Conservation (phyloP, 2,113 vertebrate species). For the Hippocampus guttulatus region DNA sequence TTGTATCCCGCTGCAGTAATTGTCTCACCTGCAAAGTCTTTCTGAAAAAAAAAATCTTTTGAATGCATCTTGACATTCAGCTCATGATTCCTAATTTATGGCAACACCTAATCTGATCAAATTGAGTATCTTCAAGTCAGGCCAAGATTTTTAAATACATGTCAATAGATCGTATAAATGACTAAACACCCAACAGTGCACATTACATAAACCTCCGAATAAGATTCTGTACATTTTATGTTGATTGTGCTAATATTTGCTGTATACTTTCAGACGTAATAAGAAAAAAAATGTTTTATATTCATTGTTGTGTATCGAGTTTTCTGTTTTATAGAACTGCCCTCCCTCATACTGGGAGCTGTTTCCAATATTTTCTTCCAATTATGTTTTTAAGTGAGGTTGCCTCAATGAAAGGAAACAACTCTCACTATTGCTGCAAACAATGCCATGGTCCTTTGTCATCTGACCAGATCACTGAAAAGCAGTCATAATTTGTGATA, state of each 20-base stretch:
- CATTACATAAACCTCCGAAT: not conserved
- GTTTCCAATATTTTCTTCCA: not conserved
- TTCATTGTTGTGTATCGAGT: not conserved
- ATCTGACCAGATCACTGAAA: too few relatives aligned
- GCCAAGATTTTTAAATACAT: not conserved
- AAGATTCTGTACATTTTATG: not conserved
- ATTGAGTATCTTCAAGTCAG: not conserved
- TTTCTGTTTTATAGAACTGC: not conserved
- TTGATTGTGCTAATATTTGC: not conserved
- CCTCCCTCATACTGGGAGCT: not conserved
- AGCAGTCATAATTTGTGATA: too few relatives aligned
- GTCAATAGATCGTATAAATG: not conserved
- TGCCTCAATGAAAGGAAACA: too few relatives aligned
- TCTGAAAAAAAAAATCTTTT: not conserved
- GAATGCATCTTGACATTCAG: constrained; percentile 3
- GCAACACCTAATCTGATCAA: constrained; percentile 4
- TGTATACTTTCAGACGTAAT: not conserved
- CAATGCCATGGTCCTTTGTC: not conserved
- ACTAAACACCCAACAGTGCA: not conserved
- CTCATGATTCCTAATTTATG: constrained; percentile 6
- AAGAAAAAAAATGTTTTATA: not conserved
- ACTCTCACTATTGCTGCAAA: not conserved
- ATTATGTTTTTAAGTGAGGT: not conserved
- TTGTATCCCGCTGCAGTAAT: not conserved
- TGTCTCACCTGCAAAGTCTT: not conserved